Evolutionary conservation across 2,888 invertebrate species (phyloP).

Genomic region (Agrochola lychnidis): DNA sequence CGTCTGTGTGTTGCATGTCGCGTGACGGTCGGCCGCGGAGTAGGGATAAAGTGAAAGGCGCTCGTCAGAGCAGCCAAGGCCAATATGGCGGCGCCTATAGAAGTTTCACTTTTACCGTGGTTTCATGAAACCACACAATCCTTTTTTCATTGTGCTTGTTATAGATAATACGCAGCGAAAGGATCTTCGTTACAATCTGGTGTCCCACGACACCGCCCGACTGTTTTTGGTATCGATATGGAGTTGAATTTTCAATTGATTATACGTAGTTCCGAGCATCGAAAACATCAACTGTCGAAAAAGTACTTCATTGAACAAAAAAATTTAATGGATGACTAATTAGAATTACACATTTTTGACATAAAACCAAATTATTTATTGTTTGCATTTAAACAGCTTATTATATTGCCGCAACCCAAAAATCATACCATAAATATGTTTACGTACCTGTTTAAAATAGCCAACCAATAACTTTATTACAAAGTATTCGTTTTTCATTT

Average conservation of each 20-base stretch:
- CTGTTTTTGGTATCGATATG: neutral
- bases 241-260: neutral
- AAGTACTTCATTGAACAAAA: neutral
- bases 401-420: neutral
- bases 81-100: no score
- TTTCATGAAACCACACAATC: no score
- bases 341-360: neutral
- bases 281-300: no score
- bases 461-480: neutral
- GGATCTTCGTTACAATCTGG: neutral
- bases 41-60: no score
- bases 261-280: neutral
- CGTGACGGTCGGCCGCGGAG: no score
- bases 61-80: no score
- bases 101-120: no score
- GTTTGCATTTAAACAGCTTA: neutral
- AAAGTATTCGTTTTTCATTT: conserved; percentile 24
- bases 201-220: no score
- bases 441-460: neutral
- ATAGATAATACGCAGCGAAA: no score
- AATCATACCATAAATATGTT: conserved; percentile 1
- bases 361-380: neutral
- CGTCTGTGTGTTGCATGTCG: no score
- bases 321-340: neutral
- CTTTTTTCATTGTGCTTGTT: neutral